Evolutionary conservation across 2,888 invertebrate species (phyloP).

Genomic region (Amblyjoppa proteus): DNA sequence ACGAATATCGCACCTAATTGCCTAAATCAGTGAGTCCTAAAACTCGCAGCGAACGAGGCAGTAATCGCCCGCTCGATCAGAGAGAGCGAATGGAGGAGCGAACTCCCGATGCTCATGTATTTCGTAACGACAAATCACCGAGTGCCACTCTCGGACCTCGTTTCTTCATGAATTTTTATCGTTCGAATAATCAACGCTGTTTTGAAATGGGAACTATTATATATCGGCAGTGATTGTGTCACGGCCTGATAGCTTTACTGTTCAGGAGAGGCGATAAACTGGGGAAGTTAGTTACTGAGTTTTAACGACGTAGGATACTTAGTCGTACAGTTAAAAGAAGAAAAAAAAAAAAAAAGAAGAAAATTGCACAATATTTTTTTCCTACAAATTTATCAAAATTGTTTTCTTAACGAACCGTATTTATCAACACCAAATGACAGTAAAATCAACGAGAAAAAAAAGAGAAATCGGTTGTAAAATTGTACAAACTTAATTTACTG

Average conservation of each 20-base stretch:
- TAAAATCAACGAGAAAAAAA: too few relatives aligned
- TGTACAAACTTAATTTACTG: too few relatives aligned
- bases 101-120: background rate
- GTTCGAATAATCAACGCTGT: constrained; percentile 3
- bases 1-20: too few relatives aligned
- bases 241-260: background rate
- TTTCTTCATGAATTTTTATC: constrained; percentile 24
- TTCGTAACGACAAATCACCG: constrained; percentile 11
- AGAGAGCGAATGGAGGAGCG: background rate
- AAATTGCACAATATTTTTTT: too few relatives aligned
- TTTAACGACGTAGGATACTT: background rate
- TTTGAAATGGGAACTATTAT: background rate
- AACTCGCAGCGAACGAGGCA: background rate
- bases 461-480: too few relatives aligned
- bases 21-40: too few relatives aligned
- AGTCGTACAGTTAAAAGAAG: background rate
- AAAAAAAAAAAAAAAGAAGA: too few relatives aligned
- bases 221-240: constrained; percentile 2
- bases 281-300: background rate
- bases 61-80: constrained; percentile 20
- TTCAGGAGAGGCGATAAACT: constrained; percentile 6
- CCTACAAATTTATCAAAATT: too few relatives aligned
- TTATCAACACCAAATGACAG: too few relatives aligned
- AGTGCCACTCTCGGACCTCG: background rate
- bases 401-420: too few relatives aligned